Conservation (phyloP, 2,113 vertebrate species). For the Glaucomys volans region DNA sequence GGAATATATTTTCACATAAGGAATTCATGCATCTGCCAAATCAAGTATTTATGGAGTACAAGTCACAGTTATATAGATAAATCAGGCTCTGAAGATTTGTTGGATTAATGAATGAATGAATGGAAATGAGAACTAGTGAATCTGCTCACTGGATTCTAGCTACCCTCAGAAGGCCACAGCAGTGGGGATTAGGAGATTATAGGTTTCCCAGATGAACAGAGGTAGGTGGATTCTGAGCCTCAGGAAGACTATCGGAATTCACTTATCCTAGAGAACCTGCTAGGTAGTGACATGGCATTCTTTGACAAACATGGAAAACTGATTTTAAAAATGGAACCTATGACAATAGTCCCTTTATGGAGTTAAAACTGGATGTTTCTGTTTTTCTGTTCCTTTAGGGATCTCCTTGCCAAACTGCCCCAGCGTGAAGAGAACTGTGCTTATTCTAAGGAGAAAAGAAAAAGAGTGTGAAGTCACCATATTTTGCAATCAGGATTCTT, state of each 20-base stretch:
- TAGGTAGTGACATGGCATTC: neutral
- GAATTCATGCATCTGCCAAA: neutral
- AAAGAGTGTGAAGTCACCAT: slow-evolving; percentile 59
- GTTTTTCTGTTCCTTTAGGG: slow-evolving; percentile 50
- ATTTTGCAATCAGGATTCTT: slow-evolving; percentile 69
- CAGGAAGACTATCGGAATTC: neutral
- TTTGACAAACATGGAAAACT: neutral
- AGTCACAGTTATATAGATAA: neutral
- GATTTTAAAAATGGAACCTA: neutral
- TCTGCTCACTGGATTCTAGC: neutral
- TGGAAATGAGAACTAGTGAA: neutral
- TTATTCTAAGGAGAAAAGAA: slow-evolving; percentile 53
- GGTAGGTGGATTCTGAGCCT: neutral
- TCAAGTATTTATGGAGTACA: neutral
- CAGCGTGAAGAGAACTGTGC: neutral
- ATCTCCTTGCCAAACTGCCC: neutral
- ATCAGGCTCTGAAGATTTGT: neutral
- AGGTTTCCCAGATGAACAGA: neutral
- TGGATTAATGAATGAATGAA: neutral
- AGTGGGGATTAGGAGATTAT: too few relatives aligned
- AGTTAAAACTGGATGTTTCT: slow-evolving; percentile 11
- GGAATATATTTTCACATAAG: neutral
- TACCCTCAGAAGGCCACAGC: neutral
- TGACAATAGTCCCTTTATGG: slow-evolving; percentile 26
- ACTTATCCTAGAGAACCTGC: neutral